phyloP scores from a whole-genome alignment of 1,140 invertebrate genomes.

The Batillaria attramentaria region DNA sequence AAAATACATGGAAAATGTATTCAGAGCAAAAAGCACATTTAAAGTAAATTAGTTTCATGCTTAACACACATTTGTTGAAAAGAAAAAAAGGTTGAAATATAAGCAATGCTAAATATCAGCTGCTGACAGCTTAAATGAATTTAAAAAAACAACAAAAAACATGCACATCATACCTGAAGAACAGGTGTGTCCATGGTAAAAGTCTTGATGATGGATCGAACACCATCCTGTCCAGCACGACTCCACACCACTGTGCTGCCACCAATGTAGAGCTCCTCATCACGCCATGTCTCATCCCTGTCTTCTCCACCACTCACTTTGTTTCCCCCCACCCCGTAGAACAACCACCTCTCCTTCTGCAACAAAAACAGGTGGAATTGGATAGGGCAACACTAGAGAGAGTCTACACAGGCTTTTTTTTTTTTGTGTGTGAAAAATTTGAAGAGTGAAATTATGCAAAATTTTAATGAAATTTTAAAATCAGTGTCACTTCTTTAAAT shows the following conservation, averaged over 20 bases:
- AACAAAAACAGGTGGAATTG: not conserved
- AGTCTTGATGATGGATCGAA: constrained; percentile 72
- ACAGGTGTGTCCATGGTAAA: constrained; percentile 87
- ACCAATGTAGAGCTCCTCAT: constrained; percentile 92
- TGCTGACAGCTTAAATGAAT: not conserved
- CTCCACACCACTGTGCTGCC: constrained; percentile 88
- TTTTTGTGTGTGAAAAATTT: too few species aligned
- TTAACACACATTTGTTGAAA: not conserved
- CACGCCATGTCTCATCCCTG: constrained; percentile 64
- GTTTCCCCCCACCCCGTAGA: constrained; percentile 17
- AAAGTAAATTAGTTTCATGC: too few species aligned
- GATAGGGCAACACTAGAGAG: too few species aligned
- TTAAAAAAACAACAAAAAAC: not conserved
- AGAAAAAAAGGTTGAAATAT: not conserved
- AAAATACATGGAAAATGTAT: too few species aligned
- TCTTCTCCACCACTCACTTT: constrained; percentile 59
- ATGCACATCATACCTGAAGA: constrained; percentile 70
- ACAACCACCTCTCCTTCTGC: constrained; percentile 47
- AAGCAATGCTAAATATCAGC: not conserved
- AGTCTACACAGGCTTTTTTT: too few species aligned
- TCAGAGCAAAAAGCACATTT: too few species aligned
- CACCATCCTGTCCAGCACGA: constrained; percentile 67
- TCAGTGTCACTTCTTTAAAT: too few species aligned
- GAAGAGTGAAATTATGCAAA: too few species aligned
- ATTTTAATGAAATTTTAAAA: too few species aligned